Evolutionary conservation across 1,140 invertebrate species (phyloP), one percentile per base, ranked within the genome.

Genomic region (Fopius arisanus): DNA sequence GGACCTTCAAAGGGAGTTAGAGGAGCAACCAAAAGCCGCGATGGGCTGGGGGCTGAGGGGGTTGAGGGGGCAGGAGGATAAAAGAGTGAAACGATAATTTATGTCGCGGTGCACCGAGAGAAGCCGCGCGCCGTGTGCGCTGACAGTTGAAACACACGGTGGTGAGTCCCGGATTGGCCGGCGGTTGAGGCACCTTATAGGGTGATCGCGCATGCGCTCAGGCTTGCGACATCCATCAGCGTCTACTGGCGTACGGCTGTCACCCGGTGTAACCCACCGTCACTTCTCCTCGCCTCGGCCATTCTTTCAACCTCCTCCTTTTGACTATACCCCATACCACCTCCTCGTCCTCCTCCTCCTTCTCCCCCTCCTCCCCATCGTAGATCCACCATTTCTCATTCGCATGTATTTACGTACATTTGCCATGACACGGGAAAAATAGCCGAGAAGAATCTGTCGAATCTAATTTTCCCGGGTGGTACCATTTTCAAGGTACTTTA

Each of bases 101-200:
- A 74, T 70, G 67, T 74, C 73, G 73, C 72, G 72, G 65, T 68
- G n/a, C 23, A 31, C 48, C 10, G 74, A 75, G 69, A 73, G 33
- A 59, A 70, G 72, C 63, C 72, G 71, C 76, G 78, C 78, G 78
- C 79, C 78, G 79, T 78, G 80, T 80, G 80, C 81, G 81, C 83
- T 87, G 83, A 87, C 86, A 86, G 82, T 85, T 84, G 82, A 87
- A 86, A 65, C 62, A 65, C 83, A 84, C 78, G 78, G 74, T 82
- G 78, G 78, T 81, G 26, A 31, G 75, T 73, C 80, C 83, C 76
- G 78, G 82, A 86, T 85, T 85, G 83, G 83, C 78, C 78, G 79
- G 71, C 63, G 78, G 69, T 48, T 75, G 76, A 83, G 82, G 80
- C 82, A 75, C 85, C 86, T 87, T 87, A 86, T 87, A 87, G 85